Base-by-base conservation (phyloP, 2,113 vertebrate genomes). In the Nyctereutes procyonoides region DNA sequence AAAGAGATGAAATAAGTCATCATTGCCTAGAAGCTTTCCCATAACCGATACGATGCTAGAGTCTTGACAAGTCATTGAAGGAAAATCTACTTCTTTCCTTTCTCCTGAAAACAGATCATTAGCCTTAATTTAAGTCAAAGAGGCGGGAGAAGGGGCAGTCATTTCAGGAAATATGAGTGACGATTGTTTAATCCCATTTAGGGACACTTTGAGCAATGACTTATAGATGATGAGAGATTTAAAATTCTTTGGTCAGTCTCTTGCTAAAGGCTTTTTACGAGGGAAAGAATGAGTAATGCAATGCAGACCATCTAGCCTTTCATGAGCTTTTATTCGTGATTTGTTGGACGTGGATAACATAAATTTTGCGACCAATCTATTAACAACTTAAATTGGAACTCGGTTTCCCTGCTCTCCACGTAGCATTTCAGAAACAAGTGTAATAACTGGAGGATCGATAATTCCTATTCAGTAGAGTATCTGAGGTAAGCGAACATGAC, bases 321-420 rank as follows among this genome's bases (percentile, higher is more conserved):
- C 97, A 86, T 95, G 98, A 98, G 98, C 98, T 99, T 99, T 99
- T 99, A 99, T 98, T 98, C 96, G 95, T 99, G 99, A 99, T 99
- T 99, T 99, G 98, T 99, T 98, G 97, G 98, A 98, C 96, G 95
- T 3, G 88, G 97, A 82, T 98, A 98, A 98, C 98, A 99, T 99
- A 99, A 99, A 99, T 99, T 99, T 98, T 97, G 95, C 95, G 87
- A 98, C 98, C 97, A 97, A 98, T 98, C 98, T 99, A 98, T 98
- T 99, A 99, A 98, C 98, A 98, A 98, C 97, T 98, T 97, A 98
- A 98, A 98, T 97, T 97, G 97, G 97, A 98, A 98, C 98, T 95
- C 96, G 94, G 98, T 98, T 98, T 98, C 97, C 97, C 98, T 98
- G 48, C 96, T 98, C 95, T 97, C 95, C 97, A 93, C 76, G 51